Base-by-base conservation (phyloP, 2,888 invertebrate species). In the Deilephila elpenor region DNA sequence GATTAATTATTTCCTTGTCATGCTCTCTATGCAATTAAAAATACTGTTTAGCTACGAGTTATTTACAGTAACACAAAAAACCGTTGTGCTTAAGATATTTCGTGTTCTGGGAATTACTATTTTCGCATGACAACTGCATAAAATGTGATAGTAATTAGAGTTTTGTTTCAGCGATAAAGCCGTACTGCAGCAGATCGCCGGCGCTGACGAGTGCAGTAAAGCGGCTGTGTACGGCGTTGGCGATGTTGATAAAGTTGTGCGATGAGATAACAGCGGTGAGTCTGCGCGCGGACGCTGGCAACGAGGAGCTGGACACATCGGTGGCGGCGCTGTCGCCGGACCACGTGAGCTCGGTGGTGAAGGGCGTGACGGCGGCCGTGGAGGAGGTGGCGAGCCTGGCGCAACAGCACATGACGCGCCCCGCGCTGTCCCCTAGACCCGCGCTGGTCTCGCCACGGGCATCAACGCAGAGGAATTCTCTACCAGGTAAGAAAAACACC, bases 161-260 rank as follows among this genome's bases (percentile, higher is more conserved):
- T 44, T 25, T 59, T 29, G 14, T 70, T 74, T 34, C 91, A 95
- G 95, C 93, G 83, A 94, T 95, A 86, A 94, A 94, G 82, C 95
- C 95, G 29, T 95, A 94, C 84, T 94, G 94, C 85, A 84, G 88
- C 75, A 87, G 94, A 71, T 97, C 97, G 81, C 96, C 97, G 73
- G 95, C 95, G 67, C 92, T 98, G 80, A 96, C 96, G 84, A 97
- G 97, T 73, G 98, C 98, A 19, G 98, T 97, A 72, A 97, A 97
- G 88, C 97, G 97, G 86, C 97, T 99, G 74, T 98, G 98, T 86
- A 96, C 97, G 81, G 97, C 98, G 78, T 95, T 98, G 77, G 98
- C 98, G 5, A 97, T 97, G 92, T 95, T 99, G 80, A 97, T 99
- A 82, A 97, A 98, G 83, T 96, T 98, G 78, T 98, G 98, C 89